Conservation (phyloP, 2,888 invertebrate genomes). For the Pherbina coryleti region DNA sequence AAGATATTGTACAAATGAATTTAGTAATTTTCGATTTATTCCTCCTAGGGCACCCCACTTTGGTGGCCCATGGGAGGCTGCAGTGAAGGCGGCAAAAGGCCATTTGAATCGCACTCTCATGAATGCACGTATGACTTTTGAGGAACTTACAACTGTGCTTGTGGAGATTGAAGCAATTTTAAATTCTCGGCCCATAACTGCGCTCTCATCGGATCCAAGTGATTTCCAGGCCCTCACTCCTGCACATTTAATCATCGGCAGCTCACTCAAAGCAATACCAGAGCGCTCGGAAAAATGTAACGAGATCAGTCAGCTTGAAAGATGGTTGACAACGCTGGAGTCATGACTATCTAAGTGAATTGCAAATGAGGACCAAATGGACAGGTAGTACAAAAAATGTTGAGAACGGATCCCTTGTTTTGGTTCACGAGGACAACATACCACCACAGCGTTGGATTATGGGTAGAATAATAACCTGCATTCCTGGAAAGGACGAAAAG, state of each 20-base stretch:
- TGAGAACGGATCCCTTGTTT: neutral
- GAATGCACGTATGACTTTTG: slow-evolving; percentile 34
- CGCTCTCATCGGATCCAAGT: slow-evolving; percentile 41
- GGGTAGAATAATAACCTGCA: neutral
- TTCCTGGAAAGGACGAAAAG: slow-evolving; percentile 11
- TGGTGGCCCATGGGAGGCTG: slow-evolving; percentile 28
- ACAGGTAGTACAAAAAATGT: neutral
- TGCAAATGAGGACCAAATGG: slow-evolving; percentile 7
- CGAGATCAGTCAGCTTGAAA: slow-evolving; percentile 1
- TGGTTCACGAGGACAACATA: slow-evolving; percentile 33
- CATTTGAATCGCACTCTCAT: slow-evolving; percentile 28
- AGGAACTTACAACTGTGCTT: slow-evolving; percentile 41
- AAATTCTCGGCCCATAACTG: slow-evolving; percentile 40
- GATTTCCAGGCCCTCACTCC: slow-evolving; percentile 13
- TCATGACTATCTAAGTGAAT: slow-evolving; percentile 16
- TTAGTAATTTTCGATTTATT: slow-evolving; percentile 33
- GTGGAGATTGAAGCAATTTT: slow-evolving; percentile 35
- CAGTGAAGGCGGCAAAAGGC: slow-evolving; percentile 40
- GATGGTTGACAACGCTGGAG: slow-evolving; percentile 24
- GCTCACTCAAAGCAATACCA: slow-evolving; percentile 26
- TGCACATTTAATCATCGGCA: slow-evolving; percentile 31
- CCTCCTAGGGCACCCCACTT: slow-evolving; percentile 43
- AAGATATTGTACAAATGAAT: slow-evolving; percentile 27
- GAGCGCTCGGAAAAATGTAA: slow-evolving; percentile 1
- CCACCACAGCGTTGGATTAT: slow-evolving; percentile 13